Evolutionary conservation across 2,797 vertebrate genomes (phyloP).

Genomic region (Urophycis tenuis): DNA sequence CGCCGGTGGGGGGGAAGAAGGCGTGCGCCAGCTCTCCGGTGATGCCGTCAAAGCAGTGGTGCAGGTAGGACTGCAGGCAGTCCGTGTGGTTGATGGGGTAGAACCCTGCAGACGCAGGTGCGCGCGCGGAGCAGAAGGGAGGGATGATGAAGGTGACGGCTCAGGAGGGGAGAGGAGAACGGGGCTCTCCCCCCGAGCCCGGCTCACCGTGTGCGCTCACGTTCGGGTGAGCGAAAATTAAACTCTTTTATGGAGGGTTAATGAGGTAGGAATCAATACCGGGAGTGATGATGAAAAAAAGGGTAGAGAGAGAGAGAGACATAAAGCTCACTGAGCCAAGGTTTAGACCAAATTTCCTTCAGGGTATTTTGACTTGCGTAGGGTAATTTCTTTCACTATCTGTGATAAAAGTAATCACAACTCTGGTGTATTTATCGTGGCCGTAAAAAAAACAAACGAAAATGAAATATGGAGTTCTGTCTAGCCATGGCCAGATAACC

Average conservation of each 20-base stretch:
- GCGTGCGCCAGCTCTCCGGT: slow-evolving; percentile 94
- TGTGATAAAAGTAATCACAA: neutral
- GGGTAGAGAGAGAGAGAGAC: neutral
- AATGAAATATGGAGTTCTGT: neutral
- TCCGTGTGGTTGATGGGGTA: slow-evolving; percentile 94
- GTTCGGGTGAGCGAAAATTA: neutral
- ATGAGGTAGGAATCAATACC: neutral
- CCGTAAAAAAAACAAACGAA: neutral
- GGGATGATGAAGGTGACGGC: neutral
- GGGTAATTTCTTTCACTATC: neutral
- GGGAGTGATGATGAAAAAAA: neutral
- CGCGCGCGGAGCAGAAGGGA: slow-evolving; percentile 58
- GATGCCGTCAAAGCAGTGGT: slow-evolving; percentile 96
- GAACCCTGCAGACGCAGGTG: slow-evolving; percentile 78
- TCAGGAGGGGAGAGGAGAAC: neutral
- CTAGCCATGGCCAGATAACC: neutral
- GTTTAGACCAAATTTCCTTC: neutral
- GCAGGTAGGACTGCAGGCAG: slow-evolving; percentile 83
- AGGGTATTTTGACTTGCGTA: neutral
- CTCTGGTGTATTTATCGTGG: neutral
- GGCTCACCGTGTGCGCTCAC: neutral
- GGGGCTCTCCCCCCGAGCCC: neutral
- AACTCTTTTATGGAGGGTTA: neutral
- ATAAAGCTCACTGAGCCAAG: neutral
- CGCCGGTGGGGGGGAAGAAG: slow-evolving; percentile 90